A percentile compares a stretch with the other conserved stretches of the same genome.
Evolutionary conservation across 1,140 invertebrate genomes (phyloP).

Genomic region (Papilio polytes): DNA sequence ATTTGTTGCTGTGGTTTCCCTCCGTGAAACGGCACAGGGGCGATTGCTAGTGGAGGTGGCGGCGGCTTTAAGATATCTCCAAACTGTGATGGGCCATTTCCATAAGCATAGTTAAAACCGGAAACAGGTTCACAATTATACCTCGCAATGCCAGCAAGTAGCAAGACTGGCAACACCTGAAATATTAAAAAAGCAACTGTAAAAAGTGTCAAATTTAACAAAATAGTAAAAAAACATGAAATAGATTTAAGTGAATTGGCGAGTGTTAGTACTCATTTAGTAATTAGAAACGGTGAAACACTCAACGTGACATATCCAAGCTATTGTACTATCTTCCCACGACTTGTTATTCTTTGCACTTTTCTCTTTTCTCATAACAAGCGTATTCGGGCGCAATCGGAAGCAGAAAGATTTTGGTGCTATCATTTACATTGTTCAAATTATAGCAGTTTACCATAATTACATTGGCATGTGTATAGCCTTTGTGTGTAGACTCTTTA

Average conservation of each 20-base stretch:
- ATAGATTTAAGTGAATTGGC: slow-evolving; percentile 17
- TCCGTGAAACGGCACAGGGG: slow-evolving; percentile 72
- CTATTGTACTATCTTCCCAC: slow-evolving; percentile 73
- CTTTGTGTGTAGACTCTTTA: not conserved
- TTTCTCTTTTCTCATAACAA: slow-evolving; percentile 80
- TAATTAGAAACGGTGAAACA: slow-evolving; percentile 73
- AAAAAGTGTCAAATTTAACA: not conserved
- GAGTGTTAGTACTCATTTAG: slow-evolving; percentile 62
- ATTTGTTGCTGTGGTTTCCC: slow-evolving; percentile 63
- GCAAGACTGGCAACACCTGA: slow-evolving; percentile 67
- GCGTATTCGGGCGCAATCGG: slow-evolving; percentile 55
- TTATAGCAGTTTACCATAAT: not conserved
- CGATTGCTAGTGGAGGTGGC: slow-evolving; percentile 59
- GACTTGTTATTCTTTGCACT: slow-evolving; percentile 73
- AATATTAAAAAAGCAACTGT: slow-evolving; percentile 48
- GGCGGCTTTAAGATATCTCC: slow-evolving; percentile 71
- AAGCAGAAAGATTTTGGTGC: slow-evolving; percentile 53
- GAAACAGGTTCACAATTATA: slow-evolving; percentile 60
- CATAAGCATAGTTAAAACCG: slow-evolving; percentile 52
- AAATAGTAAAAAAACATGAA: not conserved
- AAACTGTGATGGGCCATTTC: slow-evolving; percentile 57
- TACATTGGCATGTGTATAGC: not conserved
- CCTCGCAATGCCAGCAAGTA: slow-evolving; percentile 55
- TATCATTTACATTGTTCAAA: slow-evolving; percentile 9
- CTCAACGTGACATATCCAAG: slow-evolving; percentile 61